These are phyloP conservation scores for Lagria hirta DNA, from an alignment of 2,888 invertebrate species.

Conservation along the genomic window DNA sequence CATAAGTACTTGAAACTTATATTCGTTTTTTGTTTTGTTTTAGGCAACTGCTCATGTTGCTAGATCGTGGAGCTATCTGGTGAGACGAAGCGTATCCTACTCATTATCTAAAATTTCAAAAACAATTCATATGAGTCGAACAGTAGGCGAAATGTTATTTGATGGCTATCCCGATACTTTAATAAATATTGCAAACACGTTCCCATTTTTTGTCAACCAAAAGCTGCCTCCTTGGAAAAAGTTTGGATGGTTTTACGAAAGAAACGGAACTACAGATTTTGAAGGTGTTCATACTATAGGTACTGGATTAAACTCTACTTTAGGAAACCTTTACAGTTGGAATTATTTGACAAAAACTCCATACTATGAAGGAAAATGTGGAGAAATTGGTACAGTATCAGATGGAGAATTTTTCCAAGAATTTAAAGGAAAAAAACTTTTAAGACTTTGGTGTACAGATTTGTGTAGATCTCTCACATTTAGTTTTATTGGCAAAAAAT, in stretches of 20 bases:
- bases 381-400: conserved; percentile 66
- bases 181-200: conserved; percentile 64
- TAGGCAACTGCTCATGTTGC: conserved; percentile 10
- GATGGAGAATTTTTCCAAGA: conserved; percentile 79
- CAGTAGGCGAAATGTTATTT: conserved; percentile 72
- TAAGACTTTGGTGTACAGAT: conserved; percentile 71
- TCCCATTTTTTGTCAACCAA: conserved; percentile 57
- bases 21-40: too few relatives aligned
- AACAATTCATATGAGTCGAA: conserved; percentile 62
- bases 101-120: conserved; percentile 60
- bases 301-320: conserved; percentile 66
- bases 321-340: conserved; percentile 74
- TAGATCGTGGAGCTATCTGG: conserved; percentile 9
- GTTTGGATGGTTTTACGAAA: conserved; percentile 89
- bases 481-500: conserved; percentile 62
- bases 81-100: conserved; percentile 63
- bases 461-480: conserved; percentile 70
- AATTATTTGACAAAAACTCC: conserved; percentile 64
- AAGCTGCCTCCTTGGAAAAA: conserved; percentile 65
- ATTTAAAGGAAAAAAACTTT: conserved; percentile 59
- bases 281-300: conserved; percentile 78
- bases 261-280: conserved; percentile 72
- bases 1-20: too few relatives aligned
- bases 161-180: conserved; percentile 78
- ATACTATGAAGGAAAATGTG: conserved; percentile 59